These are phyloP conservation scores for Chironomus riparius DNA, from an alignment of 2,888 invertebrate species.

Conservation along the genomic window DNA sequence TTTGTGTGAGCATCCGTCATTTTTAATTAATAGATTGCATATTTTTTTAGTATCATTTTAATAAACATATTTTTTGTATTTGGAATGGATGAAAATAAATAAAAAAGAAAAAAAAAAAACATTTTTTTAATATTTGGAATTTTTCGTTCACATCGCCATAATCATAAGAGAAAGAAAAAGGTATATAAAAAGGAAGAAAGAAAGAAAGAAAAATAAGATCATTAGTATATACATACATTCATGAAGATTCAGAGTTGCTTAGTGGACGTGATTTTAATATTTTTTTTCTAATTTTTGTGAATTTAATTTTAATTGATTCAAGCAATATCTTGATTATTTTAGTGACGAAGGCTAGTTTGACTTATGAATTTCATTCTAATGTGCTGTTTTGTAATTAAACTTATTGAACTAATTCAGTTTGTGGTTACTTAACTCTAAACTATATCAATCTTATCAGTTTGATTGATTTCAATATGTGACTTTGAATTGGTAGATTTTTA, in stretches of 20 bases:
- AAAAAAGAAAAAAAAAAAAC: background rate
- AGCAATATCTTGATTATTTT: no score
- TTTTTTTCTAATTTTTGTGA: no score
- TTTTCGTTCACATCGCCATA: background rate
- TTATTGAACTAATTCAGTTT: no score
- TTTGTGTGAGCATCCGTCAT: constrained; percentile 13
- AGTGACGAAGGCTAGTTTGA: no score
- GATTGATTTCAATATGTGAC: no score
- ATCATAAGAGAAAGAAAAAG: background rate
- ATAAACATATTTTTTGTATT: background rate
- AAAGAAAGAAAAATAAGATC: constrained; percentile 13
- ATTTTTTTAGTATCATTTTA: background rate
- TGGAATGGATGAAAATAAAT: background rate
- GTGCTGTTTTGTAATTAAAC: no score
- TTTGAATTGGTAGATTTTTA: no score
- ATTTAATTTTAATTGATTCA: no score
- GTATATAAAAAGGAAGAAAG: background rate
- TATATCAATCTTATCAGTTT: no score
- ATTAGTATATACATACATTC: background rate
- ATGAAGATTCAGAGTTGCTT: background rate
- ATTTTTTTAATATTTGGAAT: background rate
- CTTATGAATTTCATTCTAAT: no score
- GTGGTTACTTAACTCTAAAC: no score
- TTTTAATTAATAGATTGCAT: background rate
- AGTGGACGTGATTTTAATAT: background rate